These are phyloP conservation scores for Oreochromis tanganicae DNA, from an alignment of 2,113 vertebrate genomes.

Conservation along the genomic window DNA sequence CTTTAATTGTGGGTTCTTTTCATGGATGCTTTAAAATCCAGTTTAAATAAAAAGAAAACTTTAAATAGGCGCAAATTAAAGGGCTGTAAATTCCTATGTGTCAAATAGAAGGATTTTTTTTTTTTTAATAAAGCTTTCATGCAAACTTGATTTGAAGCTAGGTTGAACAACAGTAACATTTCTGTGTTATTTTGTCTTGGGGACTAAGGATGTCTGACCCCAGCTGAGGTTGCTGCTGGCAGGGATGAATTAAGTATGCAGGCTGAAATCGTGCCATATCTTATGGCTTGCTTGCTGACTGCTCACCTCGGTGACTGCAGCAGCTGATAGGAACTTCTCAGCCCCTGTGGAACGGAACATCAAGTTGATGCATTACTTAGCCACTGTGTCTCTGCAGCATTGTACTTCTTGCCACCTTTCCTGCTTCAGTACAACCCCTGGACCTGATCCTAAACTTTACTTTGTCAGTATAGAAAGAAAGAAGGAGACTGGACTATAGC, in stretches of 20 bases:
- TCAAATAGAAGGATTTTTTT: not conserved
- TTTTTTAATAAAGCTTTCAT: not conserved
- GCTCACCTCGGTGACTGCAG: not conserved
- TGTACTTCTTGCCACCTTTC: not conserved
- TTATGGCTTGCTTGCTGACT: not conserved
- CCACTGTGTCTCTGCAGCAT: conserved; percentile 20
- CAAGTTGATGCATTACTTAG: conserved; percentile 48
- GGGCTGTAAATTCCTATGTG: not conserved
- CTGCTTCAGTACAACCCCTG: not conserved
- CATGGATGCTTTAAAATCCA: not conserved
- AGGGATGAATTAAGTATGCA: not conserved
- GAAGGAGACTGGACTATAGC: not conserved
- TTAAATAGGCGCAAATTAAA: not conserved
- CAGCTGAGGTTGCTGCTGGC: not conserved
- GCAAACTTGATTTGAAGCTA: not conserved
- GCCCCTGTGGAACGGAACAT: conserved; percentile 39
- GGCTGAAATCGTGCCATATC: not conserved
- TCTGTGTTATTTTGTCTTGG: not conserved
- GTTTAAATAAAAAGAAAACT: not conserved
- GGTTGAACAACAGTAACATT: not conserved
- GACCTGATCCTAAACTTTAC: conserved; percentile 24
- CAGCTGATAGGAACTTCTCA: not conserved
- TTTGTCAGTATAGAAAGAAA: not conserved
- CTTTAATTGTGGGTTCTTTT: not conserved
- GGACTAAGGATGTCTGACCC: not conserved